Percentiles rank a stretch among this genome's conserved stretches.
Evolutionary conservation across 2,113 vertebrate species (phyloP).

Genomic region (Indicator maculatus): DNA sequence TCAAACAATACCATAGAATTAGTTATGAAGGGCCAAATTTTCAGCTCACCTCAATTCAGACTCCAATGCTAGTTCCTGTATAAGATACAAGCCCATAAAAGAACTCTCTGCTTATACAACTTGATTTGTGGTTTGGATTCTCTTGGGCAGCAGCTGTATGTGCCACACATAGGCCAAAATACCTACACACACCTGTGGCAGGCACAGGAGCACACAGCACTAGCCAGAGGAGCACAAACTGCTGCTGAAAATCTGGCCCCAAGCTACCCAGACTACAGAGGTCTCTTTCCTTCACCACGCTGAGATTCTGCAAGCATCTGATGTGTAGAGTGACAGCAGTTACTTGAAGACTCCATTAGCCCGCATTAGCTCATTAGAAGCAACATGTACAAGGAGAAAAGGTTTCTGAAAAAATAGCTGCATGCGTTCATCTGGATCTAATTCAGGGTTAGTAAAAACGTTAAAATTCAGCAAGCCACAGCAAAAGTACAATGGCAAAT

Average conservation of each 20-base stretch:
- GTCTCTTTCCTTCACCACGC: background rate
- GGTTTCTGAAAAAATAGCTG: background rate
- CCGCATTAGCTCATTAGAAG: slow-evolving; percentile 16
- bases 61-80: rapidly evolving
- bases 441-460: slow-evolving; percentile 6
- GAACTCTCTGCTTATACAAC: background rate
- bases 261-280: background rate
- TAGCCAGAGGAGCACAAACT: background rate
- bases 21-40: slow-evolving; percentile 13
- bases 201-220: background rate
- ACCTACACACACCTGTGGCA: rapidly evolving
- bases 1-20: background rate
- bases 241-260: slow-evolving; percentile 47
- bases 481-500: slow-evolving; percentile 56
- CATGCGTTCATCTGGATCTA: slow-evolving; percentile 9
- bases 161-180: background rate
- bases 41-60: background rate
- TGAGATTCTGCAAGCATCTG: background rate
- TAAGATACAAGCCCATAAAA: background rate
- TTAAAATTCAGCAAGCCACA: slow-evolving; percentile 21
- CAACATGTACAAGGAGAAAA: background rate
- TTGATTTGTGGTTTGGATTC: background rate
- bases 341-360: background rate
- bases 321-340: background rate
- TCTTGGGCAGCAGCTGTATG: background rate